Evolutionary conservation across 2,888 invertebrate genomes (phyloP).

Genomic region (Apodemia zela): DNA sequence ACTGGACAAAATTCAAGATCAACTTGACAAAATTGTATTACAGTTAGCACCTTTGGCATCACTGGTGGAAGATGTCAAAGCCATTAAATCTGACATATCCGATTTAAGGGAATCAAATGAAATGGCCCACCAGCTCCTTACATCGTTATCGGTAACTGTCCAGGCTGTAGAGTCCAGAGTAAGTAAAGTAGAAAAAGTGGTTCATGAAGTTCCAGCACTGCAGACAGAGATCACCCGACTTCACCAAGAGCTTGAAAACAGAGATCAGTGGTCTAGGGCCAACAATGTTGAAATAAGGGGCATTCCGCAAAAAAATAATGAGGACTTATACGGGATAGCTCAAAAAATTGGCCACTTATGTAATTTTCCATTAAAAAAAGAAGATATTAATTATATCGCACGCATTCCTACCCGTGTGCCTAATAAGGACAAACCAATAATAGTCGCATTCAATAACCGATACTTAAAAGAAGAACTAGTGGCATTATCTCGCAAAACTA

Average conservation of each 20-base stretch:
- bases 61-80: constrained; percentile 28
- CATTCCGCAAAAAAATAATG: constrained; percentile 24
- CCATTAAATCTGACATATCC: constrained; percentile 26
- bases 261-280: constrained; percentile 29
- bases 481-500: no score
- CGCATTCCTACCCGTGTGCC: constrained; percentile 18
- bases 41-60: constrained; percentile 28
- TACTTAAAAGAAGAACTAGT: no score
- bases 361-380: constrained; percentile 23
- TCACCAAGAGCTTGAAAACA: constrained; percentile 22
- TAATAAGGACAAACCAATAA: no score
- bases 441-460: no score
- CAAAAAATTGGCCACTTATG: constrained; percentile 20
- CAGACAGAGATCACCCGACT: constrained; percentile 22
- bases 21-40: constrained; percentile 2
- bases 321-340: constrained; percentile 27
- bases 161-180: constrained; percentile 21
- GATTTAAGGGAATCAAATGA: constrained; percentile 25
- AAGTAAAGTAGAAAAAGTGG: constrained; percentile 19
- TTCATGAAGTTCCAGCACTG: constrained; percentile 23
- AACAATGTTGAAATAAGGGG: constrained; percentile 24
- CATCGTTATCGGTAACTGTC: constrained; percentile 19
- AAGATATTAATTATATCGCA: constrained; percentile 30
- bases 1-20: constrained; percentile 3
- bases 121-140: constrained; percentile 23